Evolutionary conservation across 1,140 invertebrate species (phyloP).

Genomic region (Sesamia nonagrioides): DNA sequence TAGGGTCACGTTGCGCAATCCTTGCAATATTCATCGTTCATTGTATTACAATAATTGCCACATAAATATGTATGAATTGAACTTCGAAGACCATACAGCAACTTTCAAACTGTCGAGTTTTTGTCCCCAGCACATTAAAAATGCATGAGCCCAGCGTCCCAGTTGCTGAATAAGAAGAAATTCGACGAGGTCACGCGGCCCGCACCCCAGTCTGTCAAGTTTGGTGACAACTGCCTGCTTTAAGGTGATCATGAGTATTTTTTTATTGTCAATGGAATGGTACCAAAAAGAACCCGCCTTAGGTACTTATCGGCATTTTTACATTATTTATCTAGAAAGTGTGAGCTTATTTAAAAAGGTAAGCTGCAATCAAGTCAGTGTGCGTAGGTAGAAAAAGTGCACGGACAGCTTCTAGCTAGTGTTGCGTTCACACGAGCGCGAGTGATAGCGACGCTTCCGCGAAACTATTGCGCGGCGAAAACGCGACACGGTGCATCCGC

Average conservation of each 20-base stretch:
- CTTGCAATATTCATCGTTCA: conserved; percentile 71
- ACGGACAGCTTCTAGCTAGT: conserved; percentile 67
- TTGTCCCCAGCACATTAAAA: conserved; percentile 74
- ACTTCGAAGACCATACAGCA: conserved; percentile 63
- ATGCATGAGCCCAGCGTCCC: conserved; percentile 72
- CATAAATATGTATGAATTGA: conserved; percentile 79
- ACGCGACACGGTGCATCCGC: conserved; percentile 14
- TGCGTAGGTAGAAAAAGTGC: conserved; percentile 59
- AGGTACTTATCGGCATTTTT: conserved; percentile 17
- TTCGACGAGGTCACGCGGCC: conserved; percentile 53
- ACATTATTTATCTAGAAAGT: conserved; percentile 37
- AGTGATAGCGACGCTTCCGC: conserved; percentile 73
- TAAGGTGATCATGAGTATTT: conserved; percentile 45
- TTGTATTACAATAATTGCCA: conserved; percentile 78
- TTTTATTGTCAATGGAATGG: conserved; percentile 29
- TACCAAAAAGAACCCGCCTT: conserved; percentile 8
- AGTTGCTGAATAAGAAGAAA: conserved; percentile 59
- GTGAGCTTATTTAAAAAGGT: conserved; percentile 35
- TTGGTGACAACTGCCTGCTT: conserved; percentile 38
- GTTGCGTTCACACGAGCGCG: conserved; percentile 68
- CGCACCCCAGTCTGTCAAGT: conserved; percentile 45
- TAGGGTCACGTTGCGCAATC: conserved; percentile 66
- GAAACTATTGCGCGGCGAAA: conserved; percentile 60
- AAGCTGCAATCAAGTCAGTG: conserved; percentile 11
- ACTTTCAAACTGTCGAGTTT: conserved; percentile 76